These are phyloP conservation scores for Steinernema hermaphroditum DNA, from an alignment of 2,888 invertebrate species.

Conservation along the genomic window DNA sequence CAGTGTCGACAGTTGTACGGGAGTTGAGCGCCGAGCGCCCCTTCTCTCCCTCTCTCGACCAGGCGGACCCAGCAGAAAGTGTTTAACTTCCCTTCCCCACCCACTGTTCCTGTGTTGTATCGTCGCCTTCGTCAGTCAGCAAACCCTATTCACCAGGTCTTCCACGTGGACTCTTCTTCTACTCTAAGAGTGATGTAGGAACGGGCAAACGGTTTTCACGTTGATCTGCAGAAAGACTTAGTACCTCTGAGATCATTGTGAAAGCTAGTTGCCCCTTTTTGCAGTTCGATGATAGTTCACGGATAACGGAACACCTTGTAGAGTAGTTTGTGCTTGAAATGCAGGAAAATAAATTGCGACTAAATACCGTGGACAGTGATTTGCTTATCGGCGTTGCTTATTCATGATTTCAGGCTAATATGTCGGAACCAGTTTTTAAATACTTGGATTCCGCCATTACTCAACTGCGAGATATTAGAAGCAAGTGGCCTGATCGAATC, in stretches of 20 bases:
- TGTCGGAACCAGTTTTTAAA: constrained; percentile 23
- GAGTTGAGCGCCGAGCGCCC: constrained; percentile 30
- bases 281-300: constrained; percentile 27
- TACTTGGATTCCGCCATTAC: constrained; percentile 24
- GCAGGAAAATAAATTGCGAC: too few relatives aligned
- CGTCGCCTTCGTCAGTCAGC: too few relatives aligned
- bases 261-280: constrained; percentile 53
- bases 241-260: constrained; percentile 58
- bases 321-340: too few relatives aligned
- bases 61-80: not conserved
- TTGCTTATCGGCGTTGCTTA: too few relatives aligned
- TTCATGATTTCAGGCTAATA: not conserved
- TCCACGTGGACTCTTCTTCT: too few relatives aligned
- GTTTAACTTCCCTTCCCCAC: not conserved
- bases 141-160: too few relatives aligned
- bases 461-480: constrained; percentile 8
- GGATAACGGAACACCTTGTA: too few relatives aligned
- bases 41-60: constrained; percentile 23
- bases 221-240: constrained; percentile 51
- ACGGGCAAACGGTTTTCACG: constrained; percentile 52
- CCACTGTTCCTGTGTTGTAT: not conserved
- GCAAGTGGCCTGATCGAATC: constrained; percentile 10
- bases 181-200: not conserved
- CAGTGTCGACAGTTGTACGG: constrained; percentile 31
- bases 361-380: too few relatives aligned